Evolutionary conservation across 2,797 vertebrate genomes (phyloP).

Genomic region (Orientallactaga sibirica): DNA sequence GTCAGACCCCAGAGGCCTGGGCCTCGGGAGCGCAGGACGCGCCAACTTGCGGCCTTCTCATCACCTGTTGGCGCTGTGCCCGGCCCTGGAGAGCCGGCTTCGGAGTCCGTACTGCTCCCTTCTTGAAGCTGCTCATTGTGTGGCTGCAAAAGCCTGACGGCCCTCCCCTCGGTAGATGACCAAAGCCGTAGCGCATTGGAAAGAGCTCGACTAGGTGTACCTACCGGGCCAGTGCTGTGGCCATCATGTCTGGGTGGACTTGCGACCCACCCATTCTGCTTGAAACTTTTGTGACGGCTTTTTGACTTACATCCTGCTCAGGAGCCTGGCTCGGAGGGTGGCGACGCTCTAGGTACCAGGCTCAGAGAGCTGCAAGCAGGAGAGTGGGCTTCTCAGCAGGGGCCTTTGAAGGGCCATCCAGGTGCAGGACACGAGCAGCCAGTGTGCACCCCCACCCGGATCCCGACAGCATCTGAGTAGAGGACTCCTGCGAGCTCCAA

Average conservation of each 20-base stretch:
- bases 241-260: neutral
- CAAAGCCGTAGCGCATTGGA: neutral
- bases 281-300: conserved; percentile 8
- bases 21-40: neutral
- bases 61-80: neutral
- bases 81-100: neutral
- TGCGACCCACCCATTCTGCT: neutral
- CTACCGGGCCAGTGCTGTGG: neutral
- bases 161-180: neutral
- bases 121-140: neutral
- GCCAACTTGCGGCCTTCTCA: neutral
- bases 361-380: neutral
- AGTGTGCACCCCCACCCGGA: no score
- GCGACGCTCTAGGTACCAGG: neutral
- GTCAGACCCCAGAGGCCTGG: conserved; percentile 35
- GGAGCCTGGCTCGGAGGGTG: neutral
- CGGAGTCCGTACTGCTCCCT: neutral
- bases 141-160: neutral
- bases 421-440: neutral
- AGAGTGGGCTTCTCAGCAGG: neutral
- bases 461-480: neutral
- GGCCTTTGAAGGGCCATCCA: neutral
- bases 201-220: neutral
- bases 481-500: neutral
- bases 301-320: no score